Evolutionary conservation across 2,113 vertebrate species (phyloP), one percentile per base, ranked within the genome.

Genomic region (Mobula hypostoma): DNA sequence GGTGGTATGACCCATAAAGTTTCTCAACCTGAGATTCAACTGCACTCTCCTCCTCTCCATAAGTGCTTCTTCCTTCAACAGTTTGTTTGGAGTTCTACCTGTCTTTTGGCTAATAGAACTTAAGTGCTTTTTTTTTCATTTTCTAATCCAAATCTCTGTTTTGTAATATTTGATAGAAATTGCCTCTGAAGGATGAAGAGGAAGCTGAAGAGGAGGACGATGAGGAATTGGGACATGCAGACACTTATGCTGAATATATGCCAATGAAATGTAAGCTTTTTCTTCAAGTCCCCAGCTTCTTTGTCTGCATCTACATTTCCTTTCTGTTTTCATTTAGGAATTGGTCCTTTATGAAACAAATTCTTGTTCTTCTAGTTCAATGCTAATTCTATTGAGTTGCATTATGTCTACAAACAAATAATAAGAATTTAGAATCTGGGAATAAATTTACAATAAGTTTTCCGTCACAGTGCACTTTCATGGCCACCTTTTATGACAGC

Each of bases 171-270:
- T 95, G 96, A 21, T 94, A 99, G 98, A 99, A 99, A 96, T 96
- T 97, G 21, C 98, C 98, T 29, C 96, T 98, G 93, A 99, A 98
- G 95, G 98, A 99, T 0, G 99, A 99, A 94, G 99, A 99, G 8
- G 99, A 99, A 94, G 97, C 98, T 0, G 99, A 99, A 95, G 99
- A 99, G 94, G 99, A 99, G 95, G 99, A 99, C 94, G 99, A 99
- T 78, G 99, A 99, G 74, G 99, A 99, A 96, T 96, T 99, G 97
- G 99, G 98, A 85, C 98, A 99, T 40, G 98, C 98, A 17, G 99
- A 99, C 95, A 99, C 99, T 0, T 99, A 99, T 0, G 98, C 99
- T 0, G 99, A 99, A 95, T 99, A 99, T 94, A 99, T 99, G 99
- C 99, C 99, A 32, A 98, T 99, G 97, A 99, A 99, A 97, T 94